phyloP scores from a whole-genome alignment of 2,113 vertebrate genomes.

The Zapus hudsonius region DNA sequence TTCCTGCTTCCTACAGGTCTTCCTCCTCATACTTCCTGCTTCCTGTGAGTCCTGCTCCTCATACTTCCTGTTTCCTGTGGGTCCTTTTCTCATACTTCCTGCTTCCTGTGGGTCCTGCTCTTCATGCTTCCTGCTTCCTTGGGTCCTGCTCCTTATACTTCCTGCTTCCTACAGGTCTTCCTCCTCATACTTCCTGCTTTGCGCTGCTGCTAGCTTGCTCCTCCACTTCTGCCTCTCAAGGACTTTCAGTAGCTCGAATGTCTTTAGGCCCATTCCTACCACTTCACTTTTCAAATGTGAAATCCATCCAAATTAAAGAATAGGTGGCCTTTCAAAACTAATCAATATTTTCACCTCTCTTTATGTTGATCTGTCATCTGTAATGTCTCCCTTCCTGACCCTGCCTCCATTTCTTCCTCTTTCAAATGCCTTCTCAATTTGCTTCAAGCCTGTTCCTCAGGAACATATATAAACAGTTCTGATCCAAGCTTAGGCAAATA shows the following conservation, averaged over 20 bases:
- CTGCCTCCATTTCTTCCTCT: slow-evolving; percentile 6
- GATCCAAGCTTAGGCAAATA: slow-evolving; percentile 9
- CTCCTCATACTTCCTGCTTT: neutral
- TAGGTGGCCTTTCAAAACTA: neutral
- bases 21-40: too few relatives aligned
- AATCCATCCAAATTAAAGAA: neutral
- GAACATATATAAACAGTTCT: neutral
- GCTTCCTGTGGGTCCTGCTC: too few relatives aligned
- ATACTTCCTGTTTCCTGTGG: too few relatives aligned
- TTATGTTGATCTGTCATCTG: too few relatives aligned
- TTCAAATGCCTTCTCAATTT: neutral
- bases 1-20: too few relatives aligned
- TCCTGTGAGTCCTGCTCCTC: too few relatives aligned
- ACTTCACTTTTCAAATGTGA: neutral
- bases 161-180: neutral
- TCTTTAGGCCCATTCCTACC: too few relatives aligned
- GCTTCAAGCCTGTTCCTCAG: neutral
- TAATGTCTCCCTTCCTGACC: neutral
- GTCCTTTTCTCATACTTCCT: too few relatives aligned
- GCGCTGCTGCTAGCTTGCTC: neutral
- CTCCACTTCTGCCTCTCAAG: too few relatives aligned
- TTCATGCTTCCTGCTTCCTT: too few relatives aligned
- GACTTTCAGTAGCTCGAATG: neutral
- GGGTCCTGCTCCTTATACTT: neutral
- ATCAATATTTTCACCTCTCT: neutral